Evolutionary conservation across 2,888 invertebrate species (phyloP).

Genomic region (Pristionchus mayeri): DNA sequence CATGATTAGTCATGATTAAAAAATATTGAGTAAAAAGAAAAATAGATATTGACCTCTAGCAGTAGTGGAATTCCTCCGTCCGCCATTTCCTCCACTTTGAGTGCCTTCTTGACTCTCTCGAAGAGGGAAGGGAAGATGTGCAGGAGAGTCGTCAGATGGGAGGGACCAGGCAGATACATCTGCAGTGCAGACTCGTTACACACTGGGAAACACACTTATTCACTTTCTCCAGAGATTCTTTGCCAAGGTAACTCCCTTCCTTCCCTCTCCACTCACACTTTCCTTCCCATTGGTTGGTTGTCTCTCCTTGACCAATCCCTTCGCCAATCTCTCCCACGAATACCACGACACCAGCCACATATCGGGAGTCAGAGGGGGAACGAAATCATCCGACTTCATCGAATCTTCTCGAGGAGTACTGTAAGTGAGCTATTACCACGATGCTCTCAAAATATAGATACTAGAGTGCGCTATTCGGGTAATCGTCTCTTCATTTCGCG

Average conservation of each 20-base stretch:
- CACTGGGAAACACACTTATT: too few relatives aligned
- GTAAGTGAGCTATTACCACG: not conserved
- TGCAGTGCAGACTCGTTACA: not conserved
- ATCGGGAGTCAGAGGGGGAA: conserved; percentile 66
- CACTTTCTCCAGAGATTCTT: not conserved
- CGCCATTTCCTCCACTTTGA: conserved; percentile 60
- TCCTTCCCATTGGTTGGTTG: conserved; percentile 31
- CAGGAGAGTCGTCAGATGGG: conserved; percentile 92
- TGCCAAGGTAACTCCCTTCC: not conserved
- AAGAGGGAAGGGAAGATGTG: conserved; percentile 96
- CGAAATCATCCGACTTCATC: conserved; percentile 43
- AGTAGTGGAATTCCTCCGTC: conserved; percentile 59
- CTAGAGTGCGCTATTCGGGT: too few relatives aligned
- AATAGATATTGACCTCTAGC: conserved; percentile 54
- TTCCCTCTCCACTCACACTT: not conserved
- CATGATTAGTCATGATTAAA: too few relatives aligned
- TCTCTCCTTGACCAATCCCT: conserved; percentile 58
- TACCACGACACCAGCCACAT: conserved; percentile 73
- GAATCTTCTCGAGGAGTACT: conserved; percentile 51
- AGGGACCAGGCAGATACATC: conserved; percentile 89
- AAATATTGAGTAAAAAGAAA: too few relatives aligned
- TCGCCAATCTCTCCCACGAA: conserved; percentile 59
- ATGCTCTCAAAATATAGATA: not conserved
- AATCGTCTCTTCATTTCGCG: too few relatives aligned
- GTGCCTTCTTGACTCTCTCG: conserved; percentile 66